These are phyloP conservation scores for Lateolabrax maculatus DNA, from an alignment of 2,797 vertebrate species.

Conservation along the genomic window DNA sequence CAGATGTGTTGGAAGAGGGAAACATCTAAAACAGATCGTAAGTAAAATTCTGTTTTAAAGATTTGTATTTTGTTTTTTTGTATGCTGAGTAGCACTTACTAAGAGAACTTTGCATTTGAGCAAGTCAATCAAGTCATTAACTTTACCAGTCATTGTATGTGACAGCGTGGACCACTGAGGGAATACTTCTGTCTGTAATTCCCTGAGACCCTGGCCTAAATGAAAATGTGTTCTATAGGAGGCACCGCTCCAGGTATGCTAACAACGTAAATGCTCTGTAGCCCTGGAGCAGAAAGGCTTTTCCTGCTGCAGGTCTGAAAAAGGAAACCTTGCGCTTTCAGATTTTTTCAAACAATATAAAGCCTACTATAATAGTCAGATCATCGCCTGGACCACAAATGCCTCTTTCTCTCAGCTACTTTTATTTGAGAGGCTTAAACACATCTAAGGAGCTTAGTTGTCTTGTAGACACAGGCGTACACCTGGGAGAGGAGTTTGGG, in stretches of 20 bases:
- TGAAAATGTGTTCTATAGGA: conserved; percentile 54
- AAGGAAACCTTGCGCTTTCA: conserved; percentile 66
- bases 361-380: conserved; percentile 71
- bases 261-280: conserved; percentile 74
- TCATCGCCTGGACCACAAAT: conserved; percentile 59
- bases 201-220: conserved; percentile 38
- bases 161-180: conserved; percentile 15
- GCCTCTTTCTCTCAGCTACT: conserved; percentile 52
- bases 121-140: conserved; percentile 14
- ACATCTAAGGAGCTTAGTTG: conserved; percentile 66
- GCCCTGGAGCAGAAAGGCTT: conserved; percentile 65
- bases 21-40: too few relatives aligned
- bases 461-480: conserved; percentile 58
- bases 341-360: conserved; percentile 68
- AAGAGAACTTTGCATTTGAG: conserved; percentile 1
- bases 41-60: too few relatives aligned
- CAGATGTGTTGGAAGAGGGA: too few relatives aligned
- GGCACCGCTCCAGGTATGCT: conserved; percentile 73
- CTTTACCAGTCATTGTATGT: conserved; percentile 12
- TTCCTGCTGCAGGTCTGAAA: conserved; percentile 59
- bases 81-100: neutral
- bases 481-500: conserved; percentile 51
- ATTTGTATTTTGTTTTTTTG: neutral
- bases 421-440: conserved; percentile 72
- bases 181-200: conserved; percentile 32